Base-by-base conservation (phyloP, 2,888 invertebrate species). In the Halictus ligatus region DNA sequence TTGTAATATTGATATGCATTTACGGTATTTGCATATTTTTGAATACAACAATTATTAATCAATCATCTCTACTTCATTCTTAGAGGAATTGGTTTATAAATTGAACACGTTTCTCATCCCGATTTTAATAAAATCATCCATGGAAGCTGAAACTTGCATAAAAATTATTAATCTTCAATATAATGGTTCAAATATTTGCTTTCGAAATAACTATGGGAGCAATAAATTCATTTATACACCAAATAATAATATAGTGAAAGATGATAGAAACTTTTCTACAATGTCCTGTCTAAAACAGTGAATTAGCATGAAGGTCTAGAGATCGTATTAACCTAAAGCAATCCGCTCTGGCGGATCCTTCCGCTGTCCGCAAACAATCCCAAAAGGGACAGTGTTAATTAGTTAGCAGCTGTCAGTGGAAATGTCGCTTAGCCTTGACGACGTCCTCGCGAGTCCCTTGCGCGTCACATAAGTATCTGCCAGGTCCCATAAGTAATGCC, bases 351-450 rank as follows among this genome's bases (percentile, higher is more conserved):
- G 25, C 50, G 25, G 29, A 64, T 64, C 60, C 25, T 64, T 29
- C 29, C 29, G 25, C 60, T 64, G 60, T 64, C 60, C 60, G 15
- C 60, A 25, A 64, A 64, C 60, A 50, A 46, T 77, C 29, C 29
- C 67, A 67, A 50, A 64, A 29, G 64, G 60, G 58, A 48, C 50
- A 64, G 2, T 2, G 29, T 43, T 50, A 48, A 48, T 21, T 64
- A 48, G 60, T 67, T 29, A 67, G 67, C 0, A 73, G 78, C 72
- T 15, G 50, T 25, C 80, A 21, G 71, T 81, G 86, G 81, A 84
- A 48, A 80, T 73, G 58, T 67, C 74, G 74, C 83, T 81, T 64
- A 64, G 60, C 60, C 35, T 12, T 12, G 6, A 15, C 15, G 29
- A 64, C 60, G 60, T 25, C 60, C 13, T 60, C 60, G 7, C 25